phyloP scores from a whole-genome alignment of 2,888 invertebrate genomes.

The Drosophila anomalata region DNA sequence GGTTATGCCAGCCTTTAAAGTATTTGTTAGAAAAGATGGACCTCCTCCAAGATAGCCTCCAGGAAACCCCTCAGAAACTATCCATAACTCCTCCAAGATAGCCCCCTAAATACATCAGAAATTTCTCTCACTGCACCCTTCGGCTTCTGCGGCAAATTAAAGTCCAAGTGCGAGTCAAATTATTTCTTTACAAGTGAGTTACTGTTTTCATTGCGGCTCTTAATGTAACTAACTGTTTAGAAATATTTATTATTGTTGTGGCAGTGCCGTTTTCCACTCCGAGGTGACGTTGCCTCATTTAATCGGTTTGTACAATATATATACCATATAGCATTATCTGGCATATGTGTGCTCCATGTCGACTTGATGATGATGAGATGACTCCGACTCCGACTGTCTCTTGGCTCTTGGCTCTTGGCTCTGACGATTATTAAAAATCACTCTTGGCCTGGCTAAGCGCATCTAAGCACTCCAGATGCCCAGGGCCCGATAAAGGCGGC shows the following conservation, averaged over 20 bases:
- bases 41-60: too few relatives aligned
- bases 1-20: too few relatives aligned
- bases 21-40: too few relatives aligned
- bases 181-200: constrained; percentile 80
- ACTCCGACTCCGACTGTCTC: not conserved
- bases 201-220: constrained; percentile 81
- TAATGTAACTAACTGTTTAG: constrained; percentile 80
- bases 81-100: too few relatives aligned
- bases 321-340: not conserved
- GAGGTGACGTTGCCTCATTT: constrained; percentile 66
- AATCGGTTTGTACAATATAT: constrained; percentile 46
- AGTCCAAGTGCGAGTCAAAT: constrained; percentile 82
- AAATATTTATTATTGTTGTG: constrained; percentile 70
- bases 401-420: constrained; percentile 2
- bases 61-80: too few relatives aligned
- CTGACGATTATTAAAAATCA: constrained; percentile 71
- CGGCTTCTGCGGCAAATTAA: constrained; percentile 76
- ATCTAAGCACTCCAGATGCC: constrained; percentile 66
- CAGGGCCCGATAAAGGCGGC: constrained; percentile 36
- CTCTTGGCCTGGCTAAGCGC: constrained; percentile 72
- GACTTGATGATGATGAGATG: constrained; percentile 48
- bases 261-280: not conserved
- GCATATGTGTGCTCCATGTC: not conserved
- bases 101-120: too few relatives aligned
- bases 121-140: constrained; percentile 39